phyloP scores from a whole-genome alignment of 2,888 invertebrate species.

The Tridacna crocea region DNA sequence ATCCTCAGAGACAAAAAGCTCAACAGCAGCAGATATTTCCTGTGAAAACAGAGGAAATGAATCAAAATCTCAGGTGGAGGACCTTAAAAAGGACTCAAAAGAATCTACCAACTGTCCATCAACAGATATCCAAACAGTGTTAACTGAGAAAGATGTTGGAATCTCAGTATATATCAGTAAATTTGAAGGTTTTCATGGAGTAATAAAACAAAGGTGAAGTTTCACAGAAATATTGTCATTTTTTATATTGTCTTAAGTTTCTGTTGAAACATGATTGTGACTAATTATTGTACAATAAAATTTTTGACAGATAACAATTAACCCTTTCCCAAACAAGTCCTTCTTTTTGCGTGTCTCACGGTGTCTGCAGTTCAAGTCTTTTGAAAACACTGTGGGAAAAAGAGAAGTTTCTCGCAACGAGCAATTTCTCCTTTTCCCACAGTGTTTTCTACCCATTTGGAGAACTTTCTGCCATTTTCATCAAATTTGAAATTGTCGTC shows the following conservation, averaged over 20 bases:
- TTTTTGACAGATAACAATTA: no score
- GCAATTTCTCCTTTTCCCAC: neutral
- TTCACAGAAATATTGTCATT: neutral
- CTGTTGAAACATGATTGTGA: neutral
- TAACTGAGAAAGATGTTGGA: conserved; percentile 78
- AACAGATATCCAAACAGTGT: neutral
- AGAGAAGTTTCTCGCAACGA: no score
- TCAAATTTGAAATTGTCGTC: no score
- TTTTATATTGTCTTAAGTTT: neutral
- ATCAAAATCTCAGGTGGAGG: neutral
- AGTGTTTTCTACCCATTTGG: no score
- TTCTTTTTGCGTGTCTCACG: no score
- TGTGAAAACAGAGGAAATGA: neutral
- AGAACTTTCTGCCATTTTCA: no score
- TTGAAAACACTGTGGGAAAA: neutral
- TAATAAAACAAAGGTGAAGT: conserved; percentile 82
- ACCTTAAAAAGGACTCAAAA: neutral
- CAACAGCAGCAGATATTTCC: neutral
- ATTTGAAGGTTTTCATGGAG: conserved; percentile 77
- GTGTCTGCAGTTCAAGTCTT: no score
- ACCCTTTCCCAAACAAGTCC: no score
- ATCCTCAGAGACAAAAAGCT: neutral
- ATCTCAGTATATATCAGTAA: conserved; percentile 80
- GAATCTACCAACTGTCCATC: neutral
- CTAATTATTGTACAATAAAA: no score